Conservation (phyloP, 1,140 invertebrate species). For the Magallana gigas region DNA sequence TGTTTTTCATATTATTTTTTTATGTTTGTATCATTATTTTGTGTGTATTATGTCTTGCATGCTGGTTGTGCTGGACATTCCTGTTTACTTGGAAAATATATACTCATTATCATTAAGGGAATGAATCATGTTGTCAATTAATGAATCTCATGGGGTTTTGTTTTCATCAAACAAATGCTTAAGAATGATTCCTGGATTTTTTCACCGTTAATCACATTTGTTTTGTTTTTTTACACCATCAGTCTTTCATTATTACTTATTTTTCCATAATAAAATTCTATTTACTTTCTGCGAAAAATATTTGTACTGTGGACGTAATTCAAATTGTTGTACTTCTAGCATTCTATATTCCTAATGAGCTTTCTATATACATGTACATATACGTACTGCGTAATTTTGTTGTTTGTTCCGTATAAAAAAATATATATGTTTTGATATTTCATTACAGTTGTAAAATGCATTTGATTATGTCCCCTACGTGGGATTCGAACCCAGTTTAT, state of each 20-base stretch:
- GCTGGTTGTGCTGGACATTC: background rate
- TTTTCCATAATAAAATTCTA: background rate
- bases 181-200: background rate
- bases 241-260: background rate
- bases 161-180: background rate
- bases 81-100: too few relatives aligned
- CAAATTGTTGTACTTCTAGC: too few relatives aligned
- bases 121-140: background rate
- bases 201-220: background rate
- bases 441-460: background rate
- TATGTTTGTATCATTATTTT: background rate
- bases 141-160: background rate
- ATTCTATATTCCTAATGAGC: too few relatives aligned
- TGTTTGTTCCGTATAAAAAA: background rate
- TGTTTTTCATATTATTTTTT: background rate
- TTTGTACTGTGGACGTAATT: too few relatives aligned
- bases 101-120: too few relatives aligned
- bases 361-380: too few relatives aligned
- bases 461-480: background rate
- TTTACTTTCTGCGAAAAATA: too few relatives aligned
- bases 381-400: too few relatives aligned
- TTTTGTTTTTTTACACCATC: background rate
- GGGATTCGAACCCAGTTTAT: too few relatives aligned
- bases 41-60: background rate
- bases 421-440: background rate